Base-by-base conservation (phyloP, 30 jellyfish, hydroid and myxozoan species). In the Turritopsis rubra region DNA sequence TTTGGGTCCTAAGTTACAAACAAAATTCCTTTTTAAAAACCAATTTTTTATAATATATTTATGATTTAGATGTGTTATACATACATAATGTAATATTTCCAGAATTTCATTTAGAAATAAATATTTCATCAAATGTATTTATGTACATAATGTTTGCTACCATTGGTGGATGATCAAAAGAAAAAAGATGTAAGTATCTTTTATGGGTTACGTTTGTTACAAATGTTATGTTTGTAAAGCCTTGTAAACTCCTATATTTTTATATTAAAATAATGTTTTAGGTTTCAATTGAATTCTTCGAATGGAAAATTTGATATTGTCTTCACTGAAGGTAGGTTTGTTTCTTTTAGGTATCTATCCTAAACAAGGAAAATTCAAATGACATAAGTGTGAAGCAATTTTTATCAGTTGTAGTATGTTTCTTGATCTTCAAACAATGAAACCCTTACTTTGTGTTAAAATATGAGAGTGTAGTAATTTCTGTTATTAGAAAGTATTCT, bases 231-330 rank as follows among this genome's bases (percentile, higher is more conserved):
- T 41, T 41, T 41, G 60, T 41, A 41, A 41, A 41, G 13, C 60
- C 60, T 41, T 41, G 60, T 41, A n/a, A n/a, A n/a, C n/a, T n/a
- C n/a, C n/a, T n/a, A n/a, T n/a, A n/a, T n/a, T n/a, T n/a, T n/a
- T n/a, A n/a, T n/a, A n/a, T n/a, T n/a, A n/a, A n/a, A n/a, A 8
- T 19, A 27, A 7, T 27, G 9, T 75, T 75, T 29, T 60, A 77
- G 85, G 85, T 77, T 77, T 77, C 41, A 77, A 29, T 24, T 77
- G 20, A 77, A 30, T 52, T 26, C 71, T 29, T 19, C 28, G 18
- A 77, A 77, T 77, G 85, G 85, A 60, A 77, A 77, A 29, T 77
- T 77, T 77, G 85, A 77, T 66, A 77, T 77, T 24, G 85, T 77
- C 1, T 77, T 77, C 72, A 25, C 85, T 77, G 85, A 27, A 77